These are phyloP conservation scores for Isurus oxyrinchus DNA, from an alignment of 2,113 vertebrate species.

Conservation along the genomic window DNA sequence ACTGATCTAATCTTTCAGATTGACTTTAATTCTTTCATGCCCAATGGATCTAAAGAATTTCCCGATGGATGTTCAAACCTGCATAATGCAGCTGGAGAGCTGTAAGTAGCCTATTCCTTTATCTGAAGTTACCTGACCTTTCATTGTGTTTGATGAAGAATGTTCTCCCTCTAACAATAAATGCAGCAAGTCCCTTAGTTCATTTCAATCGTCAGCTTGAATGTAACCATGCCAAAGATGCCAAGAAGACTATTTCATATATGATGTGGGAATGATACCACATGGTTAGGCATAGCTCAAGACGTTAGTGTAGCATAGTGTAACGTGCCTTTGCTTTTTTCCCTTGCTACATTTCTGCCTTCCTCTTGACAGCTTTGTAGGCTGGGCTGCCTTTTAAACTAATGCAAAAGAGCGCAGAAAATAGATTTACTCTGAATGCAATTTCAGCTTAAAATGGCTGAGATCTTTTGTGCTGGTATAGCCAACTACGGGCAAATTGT, in stretches of 20 bases:
- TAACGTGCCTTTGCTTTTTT: background rate
- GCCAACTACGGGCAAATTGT: background rate
- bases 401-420: background rate
- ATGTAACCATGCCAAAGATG: background rate
- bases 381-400: background rate
- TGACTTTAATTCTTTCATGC: constrained; percentile 90
- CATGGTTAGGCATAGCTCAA: no score
- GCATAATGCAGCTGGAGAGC: constrained; percentile 97
- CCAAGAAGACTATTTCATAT: background rate
- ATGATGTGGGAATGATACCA: background rate
- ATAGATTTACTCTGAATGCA: background rate
- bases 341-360: no score
- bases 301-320: background rate
- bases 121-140: background rate
- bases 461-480: background rate
- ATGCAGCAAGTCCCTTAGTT: background rate
- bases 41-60: constrained; percentile 98
- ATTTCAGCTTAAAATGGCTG: background rate
- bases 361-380: background rate
- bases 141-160: background rate
- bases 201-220: background rate
- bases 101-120: constrained; percentile 68
- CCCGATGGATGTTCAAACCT: constrained; percentile 96
- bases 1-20: constrained; percentile 59
- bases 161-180: background rate